These are phyloP conservation scores for Drosophila colorata DNA, from an alignment of 2,888 invertebrate species.

Conservation along the genomic window DNA sequence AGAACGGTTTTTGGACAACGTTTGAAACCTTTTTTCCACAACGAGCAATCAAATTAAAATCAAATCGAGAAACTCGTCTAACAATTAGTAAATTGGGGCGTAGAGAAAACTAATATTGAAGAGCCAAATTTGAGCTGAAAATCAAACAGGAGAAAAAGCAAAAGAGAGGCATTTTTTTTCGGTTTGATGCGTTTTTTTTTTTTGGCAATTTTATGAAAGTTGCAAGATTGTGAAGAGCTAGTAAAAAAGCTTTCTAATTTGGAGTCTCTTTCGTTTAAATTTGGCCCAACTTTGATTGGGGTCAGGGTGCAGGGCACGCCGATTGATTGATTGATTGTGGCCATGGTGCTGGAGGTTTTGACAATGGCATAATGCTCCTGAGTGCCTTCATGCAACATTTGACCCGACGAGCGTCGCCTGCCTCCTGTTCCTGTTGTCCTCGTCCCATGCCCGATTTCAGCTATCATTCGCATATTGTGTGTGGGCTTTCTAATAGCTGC, in stretches of 20 bases:
- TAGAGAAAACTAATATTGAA: background rate
- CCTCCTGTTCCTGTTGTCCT: background rate
- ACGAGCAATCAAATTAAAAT: no score
- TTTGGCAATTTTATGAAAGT: background rate
- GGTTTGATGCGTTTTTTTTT: background rate
- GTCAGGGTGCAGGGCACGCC: background rate
- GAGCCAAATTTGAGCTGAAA: background rate
- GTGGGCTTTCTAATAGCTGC: conserved; percentile 16
- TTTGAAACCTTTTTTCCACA: no score
- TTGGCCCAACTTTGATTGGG: background rate
- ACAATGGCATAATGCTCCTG: background rate
- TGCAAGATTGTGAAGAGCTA: background rate
- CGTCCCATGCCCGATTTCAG: conserved; percentile 16
- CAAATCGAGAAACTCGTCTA: no score
- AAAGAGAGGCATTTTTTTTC: background rate
- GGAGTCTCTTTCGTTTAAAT: background rate
- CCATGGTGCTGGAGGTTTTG: background rate
- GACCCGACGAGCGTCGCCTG: no score
- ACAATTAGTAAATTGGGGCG: background rate
- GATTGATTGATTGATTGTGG: conserved; percentile 9
- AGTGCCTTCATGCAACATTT: background rate
- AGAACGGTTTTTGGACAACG: no score
- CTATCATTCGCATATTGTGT: conserved; percentile 12
- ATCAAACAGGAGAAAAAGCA: background rate
- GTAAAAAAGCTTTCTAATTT: background rate